Evolutionary conservation across 2,888 invertebrate genomes (phyloP).

Genomic region (Punctoribates punctum): DNA sequence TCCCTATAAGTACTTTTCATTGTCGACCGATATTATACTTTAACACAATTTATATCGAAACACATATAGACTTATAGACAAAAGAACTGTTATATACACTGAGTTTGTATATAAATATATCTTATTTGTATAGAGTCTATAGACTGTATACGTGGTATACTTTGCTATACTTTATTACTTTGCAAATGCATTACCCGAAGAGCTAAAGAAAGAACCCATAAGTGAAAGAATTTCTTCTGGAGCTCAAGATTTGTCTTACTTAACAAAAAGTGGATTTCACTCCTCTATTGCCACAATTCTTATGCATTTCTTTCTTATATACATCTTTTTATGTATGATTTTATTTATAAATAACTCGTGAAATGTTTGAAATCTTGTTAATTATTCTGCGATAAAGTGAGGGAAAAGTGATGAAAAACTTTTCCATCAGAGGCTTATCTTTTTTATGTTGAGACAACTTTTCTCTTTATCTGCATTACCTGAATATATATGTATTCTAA

Average conservation of each 20-base stretch:
- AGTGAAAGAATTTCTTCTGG: not conserved
- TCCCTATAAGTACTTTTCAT: conserved; percentile 26
- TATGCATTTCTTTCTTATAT: not conserved
- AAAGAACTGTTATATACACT: not conserved
- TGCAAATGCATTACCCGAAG: not conserved
- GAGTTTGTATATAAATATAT: not conserved
- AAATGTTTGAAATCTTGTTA: conserved; percentile 3
- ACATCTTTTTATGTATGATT: not conserved
- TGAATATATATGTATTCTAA: conserved; percentile 30
- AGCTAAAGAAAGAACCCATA: not conserved
- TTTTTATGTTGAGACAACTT: not conserved
- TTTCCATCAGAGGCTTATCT: conserved; percentile 23
- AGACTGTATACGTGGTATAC: not conserved
- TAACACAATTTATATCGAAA: conserved; percentile 32
- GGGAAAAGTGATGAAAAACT: conserved; percentile 9
- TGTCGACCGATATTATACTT: conserved; percentile 29
- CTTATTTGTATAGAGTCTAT: conserved; percentile 6
- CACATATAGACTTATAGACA: not conserved
- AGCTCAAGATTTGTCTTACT: conserved; percentile 33
- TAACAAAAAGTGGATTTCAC: conserved; percentile 16
- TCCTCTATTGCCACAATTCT: not conserved
- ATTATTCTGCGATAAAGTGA: conserved; percentile 4
- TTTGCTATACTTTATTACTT: conserved; percentile 22
- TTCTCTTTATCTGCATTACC: conserved; percentile 28
- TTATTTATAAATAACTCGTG: not conserved